Conservation (phyloP, 2,113 vertebrate species). For the Cyprinodon variegatus region DNA sequence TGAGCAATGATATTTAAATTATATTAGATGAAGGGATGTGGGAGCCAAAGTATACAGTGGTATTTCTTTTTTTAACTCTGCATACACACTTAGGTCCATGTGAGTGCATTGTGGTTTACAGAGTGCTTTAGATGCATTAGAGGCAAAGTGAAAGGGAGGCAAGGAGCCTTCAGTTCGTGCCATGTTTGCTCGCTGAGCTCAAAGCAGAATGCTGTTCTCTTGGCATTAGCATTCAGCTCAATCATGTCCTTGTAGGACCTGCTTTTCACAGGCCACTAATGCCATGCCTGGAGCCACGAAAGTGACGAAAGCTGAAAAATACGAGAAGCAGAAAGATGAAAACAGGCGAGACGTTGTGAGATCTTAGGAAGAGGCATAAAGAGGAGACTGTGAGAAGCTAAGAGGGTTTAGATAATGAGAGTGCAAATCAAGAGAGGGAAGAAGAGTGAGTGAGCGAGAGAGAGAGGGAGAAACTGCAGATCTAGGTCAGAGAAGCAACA, state of each 20-base stretch:
- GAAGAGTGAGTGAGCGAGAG: slow-evolving; percentile 4
- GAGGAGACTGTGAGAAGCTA: slow-evolving; percentile 64
- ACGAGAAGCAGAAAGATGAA: slow-evolving; percentile 18
- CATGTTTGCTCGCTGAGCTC: slow-evolving; percentile 36
- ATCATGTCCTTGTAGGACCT: slow-evolving; percentile 33
- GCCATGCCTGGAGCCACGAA: slow-evolving; percentile 34
- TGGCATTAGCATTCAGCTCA: slow-evolving; percentile 23
- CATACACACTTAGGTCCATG: not conserved
- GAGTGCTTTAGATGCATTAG: slow-evolving; percentile 26
- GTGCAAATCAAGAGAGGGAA: slow-evolving; percentile 44
- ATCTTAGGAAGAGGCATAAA: slow-evolving; percentile 63
- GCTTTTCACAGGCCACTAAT: slow-evolving; percentile 37
- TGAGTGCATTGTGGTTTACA: slow-evolving; percentile 27
- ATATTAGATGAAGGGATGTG: not conserved
- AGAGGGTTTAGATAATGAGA: slow-evolving; percentile 67
- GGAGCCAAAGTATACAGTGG: not conserved
- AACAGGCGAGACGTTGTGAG: slow-evolving; percentile 37
- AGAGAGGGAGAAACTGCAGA: slow-evolving; percentile 43
- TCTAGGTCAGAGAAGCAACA: slow-evolving; percentile 72
- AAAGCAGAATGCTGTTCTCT: slow-evolving; percentile 30
- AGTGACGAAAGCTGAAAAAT: slow-evolving; percentile 19
- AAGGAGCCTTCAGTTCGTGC: slow-evolving; percentile 24
- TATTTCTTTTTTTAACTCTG: slow-evolving; percentile 7
- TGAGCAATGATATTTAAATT: not conserved
- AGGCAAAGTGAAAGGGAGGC: slow-evolving; percentile 24